Conservation (phyloP, 1,140 invertebrate species). For the Ephestia elutella region DNA sequence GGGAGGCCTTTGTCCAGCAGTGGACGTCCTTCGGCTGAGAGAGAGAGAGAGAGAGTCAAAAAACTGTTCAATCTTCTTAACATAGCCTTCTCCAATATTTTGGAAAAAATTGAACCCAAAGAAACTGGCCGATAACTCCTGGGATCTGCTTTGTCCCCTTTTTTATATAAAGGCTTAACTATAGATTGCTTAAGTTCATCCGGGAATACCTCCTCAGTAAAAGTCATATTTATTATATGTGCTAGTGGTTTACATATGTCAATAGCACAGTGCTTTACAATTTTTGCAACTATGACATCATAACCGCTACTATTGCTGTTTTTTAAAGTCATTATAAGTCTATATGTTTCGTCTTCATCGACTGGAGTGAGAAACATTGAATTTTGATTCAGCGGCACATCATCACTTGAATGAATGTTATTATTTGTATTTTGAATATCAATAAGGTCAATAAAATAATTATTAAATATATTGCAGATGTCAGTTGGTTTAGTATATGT, state of each 20-base stretch:
- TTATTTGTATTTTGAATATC: not conserved
- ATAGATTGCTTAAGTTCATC: slow-evolving; percentile 5
- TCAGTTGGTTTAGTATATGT: slow-evolving; percentile 5
- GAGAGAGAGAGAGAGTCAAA: no score
- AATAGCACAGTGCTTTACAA: slow-evolving; percentile 8
- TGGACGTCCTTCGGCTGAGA: no score
- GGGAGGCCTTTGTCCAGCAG: no score
- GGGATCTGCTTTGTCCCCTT: not conserved
- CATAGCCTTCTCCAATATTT: no score
- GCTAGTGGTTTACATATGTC: not conserved
- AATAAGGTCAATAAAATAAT: no score
- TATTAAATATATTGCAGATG: slow-evolving; percentile 11
- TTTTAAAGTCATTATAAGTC: slow-evolving; percentile 12
- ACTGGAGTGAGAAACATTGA: slow-evolving; percentile 9
- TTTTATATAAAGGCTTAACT: no score
- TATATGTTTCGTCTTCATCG: slow-evolving; percentile 2
- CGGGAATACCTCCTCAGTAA: not conserved
- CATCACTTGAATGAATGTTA: not conserved
- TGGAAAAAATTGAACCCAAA: no score
- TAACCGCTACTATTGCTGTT: slow-evolving; percentile 6
- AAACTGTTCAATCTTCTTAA: no score
- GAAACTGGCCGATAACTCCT: no score
- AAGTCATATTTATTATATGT: not conserved
- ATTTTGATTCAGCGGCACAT: no score
- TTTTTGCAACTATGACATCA: slow-evolving; percentile 7